Evolutionary conservation across 2,797 vertebrate genomes (phyloP).

Genomic region (Karalla daura): DNA sequence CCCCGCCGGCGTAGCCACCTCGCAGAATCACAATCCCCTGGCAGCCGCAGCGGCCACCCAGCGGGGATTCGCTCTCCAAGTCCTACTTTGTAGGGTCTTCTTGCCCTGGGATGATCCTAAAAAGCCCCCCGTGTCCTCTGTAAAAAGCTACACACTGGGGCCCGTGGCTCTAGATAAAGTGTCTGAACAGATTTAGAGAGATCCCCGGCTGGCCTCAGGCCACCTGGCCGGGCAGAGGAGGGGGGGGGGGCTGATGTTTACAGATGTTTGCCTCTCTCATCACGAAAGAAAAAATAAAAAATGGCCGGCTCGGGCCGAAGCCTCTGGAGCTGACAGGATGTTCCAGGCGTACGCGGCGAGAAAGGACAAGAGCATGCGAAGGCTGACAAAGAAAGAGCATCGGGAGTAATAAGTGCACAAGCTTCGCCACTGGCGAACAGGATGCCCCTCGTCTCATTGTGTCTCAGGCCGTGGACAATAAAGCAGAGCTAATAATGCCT

Average conservation of each 20-base stretch:
- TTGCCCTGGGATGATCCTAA: constrained; percentile 53
- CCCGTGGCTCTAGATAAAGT: constrained; percentile 36
- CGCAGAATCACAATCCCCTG: constrained; percentile 26
- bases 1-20: constrained; percentile 25
- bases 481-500: constrained; percentile 39
- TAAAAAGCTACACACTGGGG: constrained; percentile 39
- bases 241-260: constrained; percentile 46
- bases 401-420: constrained; percentile 1
- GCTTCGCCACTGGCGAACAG: constrained; percentile 21
- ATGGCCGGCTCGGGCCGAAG: constrained; percentile 2
- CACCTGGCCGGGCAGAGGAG: constrained; percentile 18
- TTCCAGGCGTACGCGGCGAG: neutral
- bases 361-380: constrained; percentile 17
- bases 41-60: too few relatives aligned
- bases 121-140: constrained; percentile 31
- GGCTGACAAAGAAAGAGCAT: neutral
- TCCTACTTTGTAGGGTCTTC: constrained; percentile 38
- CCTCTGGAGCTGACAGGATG: neutral
- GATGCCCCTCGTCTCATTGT: constrained; percentile 21
- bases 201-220: constrained; percentile 49
- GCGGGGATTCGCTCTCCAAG: constrained; percentile 26
- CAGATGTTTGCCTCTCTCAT: constrained; percentile 17
- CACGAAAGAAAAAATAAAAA: neutral
- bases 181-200: constrained; percentile 57
- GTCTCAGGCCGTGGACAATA: constrained; percentile 17